Base-by-base conservation (phyloP, 2,888 invertebrate genomes). In the Sphecodes monilicornis region DNA sequence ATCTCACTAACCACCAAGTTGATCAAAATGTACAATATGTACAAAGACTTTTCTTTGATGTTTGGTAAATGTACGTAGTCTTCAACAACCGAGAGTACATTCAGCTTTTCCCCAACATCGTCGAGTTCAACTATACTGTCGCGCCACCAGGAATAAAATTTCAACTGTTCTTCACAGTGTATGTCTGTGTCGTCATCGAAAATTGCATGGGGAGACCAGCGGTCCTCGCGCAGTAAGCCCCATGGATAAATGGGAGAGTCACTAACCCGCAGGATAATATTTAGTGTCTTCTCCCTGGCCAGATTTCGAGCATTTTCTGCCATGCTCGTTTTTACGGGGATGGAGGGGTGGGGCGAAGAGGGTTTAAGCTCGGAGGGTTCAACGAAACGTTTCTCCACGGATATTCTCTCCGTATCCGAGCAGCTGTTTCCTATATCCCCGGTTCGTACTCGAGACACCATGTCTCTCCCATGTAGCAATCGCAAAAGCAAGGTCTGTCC, bases 341-440 rank as follows among this genome's bases (percentile, higher is more conserved):
- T 57, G 1, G 26, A 16, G 13, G 57, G 13, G 13, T 11, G 22
- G 1, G 50, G n/a, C n/a, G n/a, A 10, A 18, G 8, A 22, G 29
- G 22, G 32, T 64, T 32, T 18, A 32, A 32, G 18, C 60, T 29
- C 10, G 64, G 36, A 66, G 32, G 66, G 66, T 66, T 64, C 64
- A 32, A 66, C 36, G 66, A 11, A 36, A 36, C 39, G 39, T 66
- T 36, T 66, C 36, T 66, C 22, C 75, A 64, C 46, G 73, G 74
- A 74, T 74, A 74, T 39, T 71, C 50, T 64, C 75, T 43, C 54
- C 70, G 36, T 60, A 39, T 4, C 71, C 43, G 43, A 75, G 60
- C 80, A 75, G 82, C 75, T 80, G 82, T 80, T 80, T 80, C 43
- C 80, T 66, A 75, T 74, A 75, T 50, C 75, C 66, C 66, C 36